These are phyloP conservation scores for Pseudococcus viburni DNA, from an alignment of 2,888 invertebrate genomes.

Conservation along the genomic window DNA sequence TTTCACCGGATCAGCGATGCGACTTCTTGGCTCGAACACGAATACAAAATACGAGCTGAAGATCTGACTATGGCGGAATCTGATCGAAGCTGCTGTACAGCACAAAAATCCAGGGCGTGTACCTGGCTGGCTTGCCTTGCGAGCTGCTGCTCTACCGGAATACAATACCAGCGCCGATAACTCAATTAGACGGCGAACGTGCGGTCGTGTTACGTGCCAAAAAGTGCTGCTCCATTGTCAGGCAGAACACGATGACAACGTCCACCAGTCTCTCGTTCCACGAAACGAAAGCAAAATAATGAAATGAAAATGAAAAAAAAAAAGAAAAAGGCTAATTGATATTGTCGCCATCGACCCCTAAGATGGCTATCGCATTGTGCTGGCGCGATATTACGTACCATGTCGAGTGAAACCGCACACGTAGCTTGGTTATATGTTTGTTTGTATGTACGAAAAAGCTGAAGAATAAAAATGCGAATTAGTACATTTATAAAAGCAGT, in stretches of 20 bases:
- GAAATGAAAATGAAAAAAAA: not conserved
- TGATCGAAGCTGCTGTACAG: no score
- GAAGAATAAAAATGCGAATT: no score
- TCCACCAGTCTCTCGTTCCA: not conserved
- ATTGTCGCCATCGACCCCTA: constrained; percentile 1
- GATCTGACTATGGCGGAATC: no score
- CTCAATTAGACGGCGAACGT: constrained; percentile 31
- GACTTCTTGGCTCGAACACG: no score
- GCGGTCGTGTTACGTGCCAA: constrained; percentile 7
- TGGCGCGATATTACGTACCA: no score
- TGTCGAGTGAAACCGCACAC: not conserved
- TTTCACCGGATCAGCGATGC: not conserved
- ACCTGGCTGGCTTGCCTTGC: not conserved
- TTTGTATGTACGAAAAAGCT: no score
- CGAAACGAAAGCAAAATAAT: constrained; percentile 14
- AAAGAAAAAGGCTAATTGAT: not conserved
- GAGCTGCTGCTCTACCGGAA: not conserved
- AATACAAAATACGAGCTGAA: no score
- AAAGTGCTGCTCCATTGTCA: not conserved
- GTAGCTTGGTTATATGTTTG: not conserved
- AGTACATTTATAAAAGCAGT: no score
- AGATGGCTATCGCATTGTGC: not conserved
- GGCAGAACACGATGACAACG: not conserved
- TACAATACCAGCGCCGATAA: constrained; percentile 17
- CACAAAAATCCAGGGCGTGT: constrained; percentile 1